Base-by-base conservation (phyloP, 2,888 invertebrate species). In the Phania funesta region DNA sequence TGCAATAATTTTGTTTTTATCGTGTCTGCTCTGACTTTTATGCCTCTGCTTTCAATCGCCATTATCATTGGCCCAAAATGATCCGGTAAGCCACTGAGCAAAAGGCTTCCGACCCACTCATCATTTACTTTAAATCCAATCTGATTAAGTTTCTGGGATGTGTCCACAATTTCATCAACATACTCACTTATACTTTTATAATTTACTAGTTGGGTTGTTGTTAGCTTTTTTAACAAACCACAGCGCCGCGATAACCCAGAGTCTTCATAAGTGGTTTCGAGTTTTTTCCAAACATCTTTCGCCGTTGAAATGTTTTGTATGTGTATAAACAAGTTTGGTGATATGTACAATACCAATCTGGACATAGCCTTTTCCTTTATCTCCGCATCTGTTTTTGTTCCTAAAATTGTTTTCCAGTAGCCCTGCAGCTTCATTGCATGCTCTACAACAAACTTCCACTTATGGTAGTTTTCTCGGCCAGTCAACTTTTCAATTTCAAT, bases 1-100 rank as follows among this genome's bases (percentile, higher is more conserved):
- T 18, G 46, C 9, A 18, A 3, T n/a, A 16, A 46, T 46, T 35
- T 64, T 9, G 3, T 32, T 7, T 32, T 32, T 9, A 32, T 32
- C 1, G 32, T 32, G 8, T 64, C 35, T 1, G 48, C 64, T 50
- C n/a, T 65, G 50, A 20, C 50, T 50, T 35, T 65, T 13, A 70
- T 48, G 29, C 70, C 24, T 22, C 71, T 32, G 8, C 32, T 32
- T 7, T 32, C 64, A 7, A 78, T 58, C 0, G 52, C 67, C 67
- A 73, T 79, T 13, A 73, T 79, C 73, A 73, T 79, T 0, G 60
- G 52, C 3, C 16, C 67, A 46, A 80, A 80, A 54, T 67, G 74
- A 6, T 74, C 68, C 2, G 74, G 68, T 35, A 32, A 32, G 8
- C 32, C 32, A 9, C 32, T 32, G 2, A 32, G 9, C 32, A 32